These are phyloP conservation scores for Bovichtus variegatus DNA, from an alignment of 2,797 vertebrate species.

Conservation along the genomic window DNA sequence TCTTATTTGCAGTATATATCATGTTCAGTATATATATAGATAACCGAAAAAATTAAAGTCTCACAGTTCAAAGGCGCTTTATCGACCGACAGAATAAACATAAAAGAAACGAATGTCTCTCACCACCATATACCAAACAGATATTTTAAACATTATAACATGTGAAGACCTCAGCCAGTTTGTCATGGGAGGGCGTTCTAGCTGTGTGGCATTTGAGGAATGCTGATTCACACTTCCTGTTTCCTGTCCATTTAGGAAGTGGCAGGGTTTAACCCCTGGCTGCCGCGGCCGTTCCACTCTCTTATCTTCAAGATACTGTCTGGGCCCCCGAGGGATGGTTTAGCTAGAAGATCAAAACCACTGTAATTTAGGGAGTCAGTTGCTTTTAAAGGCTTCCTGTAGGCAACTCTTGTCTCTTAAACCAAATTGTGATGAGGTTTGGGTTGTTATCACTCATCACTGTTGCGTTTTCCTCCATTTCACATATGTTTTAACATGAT, in stretches of 20 bases:
- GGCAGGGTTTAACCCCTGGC: constrained; percentile 71
- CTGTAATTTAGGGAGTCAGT: constrained; percentile 34
- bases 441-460: background rate
- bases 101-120: background rate
- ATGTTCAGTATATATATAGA: too few relatives aligned
- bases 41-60: background rate
- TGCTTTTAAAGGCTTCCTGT: constrained; percentile 59
- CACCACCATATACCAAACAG: background rate
- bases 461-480: background rate
- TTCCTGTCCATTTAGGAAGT: constrained; percentile 84
- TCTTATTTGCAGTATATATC: background rate
- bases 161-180: constrained; percentile 11
- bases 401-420: background rate
- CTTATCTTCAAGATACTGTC: constrained; percentile 78
- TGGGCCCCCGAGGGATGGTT: constrained; percentile 46
- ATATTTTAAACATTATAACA: constrained; percentile 20
- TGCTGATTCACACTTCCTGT: constrained; percentile 85
- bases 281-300: constrained; percentile 55
- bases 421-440: background rate
- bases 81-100: background rate
- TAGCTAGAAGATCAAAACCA: constrained; percentile 37
- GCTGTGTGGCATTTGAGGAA: constrained; percentile 73
- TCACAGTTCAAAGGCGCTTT: background rate
- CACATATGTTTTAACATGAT: background rate
- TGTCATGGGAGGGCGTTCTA: background rate